Evolutionary conservation across 1,140 invertebrate genomes (phyloP).

Genomic region (Drosophila nigrodunni): DNA sequence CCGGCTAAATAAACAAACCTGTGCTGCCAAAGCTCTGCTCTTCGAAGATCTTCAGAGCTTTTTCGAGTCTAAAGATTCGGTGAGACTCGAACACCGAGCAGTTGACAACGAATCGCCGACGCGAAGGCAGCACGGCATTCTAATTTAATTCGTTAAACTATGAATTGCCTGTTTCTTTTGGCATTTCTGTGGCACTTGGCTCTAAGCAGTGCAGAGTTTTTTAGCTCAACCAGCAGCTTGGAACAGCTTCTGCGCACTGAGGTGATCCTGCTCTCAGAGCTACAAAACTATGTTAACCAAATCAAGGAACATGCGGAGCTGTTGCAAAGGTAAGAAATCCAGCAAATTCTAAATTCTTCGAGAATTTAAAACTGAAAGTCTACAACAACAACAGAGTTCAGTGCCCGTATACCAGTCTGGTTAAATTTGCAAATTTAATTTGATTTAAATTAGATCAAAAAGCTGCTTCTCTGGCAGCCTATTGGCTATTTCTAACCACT

Average conservation of each 20-base stretch:
- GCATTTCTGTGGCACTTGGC: slow-evolving; percentile 35
- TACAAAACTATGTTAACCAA: slow-evolving; percentile 92
- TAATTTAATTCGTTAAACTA: slow-evolving; percentile 2
- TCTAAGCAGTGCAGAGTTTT: slow-evolving; percentile 87
- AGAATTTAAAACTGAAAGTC: slow-evolving; percentile 9
- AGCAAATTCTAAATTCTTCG: not conserved
- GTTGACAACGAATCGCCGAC: slow-evolving; percentile 60
- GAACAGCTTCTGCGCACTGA: slow-evolving; percentile 94
- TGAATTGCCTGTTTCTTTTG: slow-evolving; percentile 32
- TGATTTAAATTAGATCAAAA: slow-evolving; percentile 44
- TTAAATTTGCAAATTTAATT: slow-evolving; percentile 30
- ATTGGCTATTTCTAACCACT: not conserved
- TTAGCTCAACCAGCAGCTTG: slow-evolving; percentile 94
- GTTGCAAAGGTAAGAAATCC: slow-evolving; percentile 54
- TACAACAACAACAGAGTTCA: slow-evolving; percentile 1
- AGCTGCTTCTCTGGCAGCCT: not conserved
- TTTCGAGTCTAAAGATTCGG: slow-evolving; percentile 27
- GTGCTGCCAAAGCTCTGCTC: slow-evolving; percentile 36
- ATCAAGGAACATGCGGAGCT: slow-evolving; percentile 90
- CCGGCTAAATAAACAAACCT: slow-evolving; percentile 28
- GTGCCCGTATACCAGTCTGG: not conserved
- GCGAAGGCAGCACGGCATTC: slow-evolving; percentile 45
- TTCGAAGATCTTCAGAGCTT: slow-evolving; percentile 47
- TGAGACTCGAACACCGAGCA: slow-evolving; percentile 38
- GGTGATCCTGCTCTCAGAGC: slow-evolving; percentile 90